A percentile compares a stretch with the other conserved stretches of the same genome.
phyloP scores from a whole-genome alignment of 1,140 invertebrate genomes.

The Pissodes strobi region DNA sequence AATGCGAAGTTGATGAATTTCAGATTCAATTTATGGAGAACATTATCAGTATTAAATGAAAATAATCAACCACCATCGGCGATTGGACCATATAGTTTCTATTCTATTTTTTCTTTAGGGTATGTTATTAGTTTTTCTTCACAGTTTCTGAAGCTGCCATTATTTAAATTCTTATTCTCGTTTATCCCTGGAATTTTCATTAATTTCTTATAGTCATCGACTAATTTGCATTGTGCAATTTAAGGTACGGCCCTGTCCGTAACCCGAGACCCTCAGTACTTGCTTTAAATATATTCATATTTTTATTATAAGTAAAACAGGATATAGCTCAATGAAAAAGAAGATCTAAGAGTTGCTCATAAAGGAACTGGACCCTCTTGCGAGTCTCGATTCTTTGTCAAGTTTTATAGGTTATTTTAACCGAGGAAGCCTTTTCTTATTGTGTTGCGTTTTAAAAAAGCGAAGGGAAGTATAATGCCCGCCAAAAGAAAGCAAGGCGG shows the following conservation, averaged over 20 bases:
- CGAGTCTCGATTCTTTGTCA: constrained; percentile 20
- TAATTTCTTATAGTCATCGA: no score
- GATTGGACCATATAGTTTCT: no score
- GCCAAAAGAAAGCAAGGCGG: background rate
- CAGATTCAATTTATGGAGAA: no score
- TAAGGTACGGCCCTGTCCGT: constrained; percentile 1
- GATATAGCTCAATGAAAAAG: constrained; percentile 8
- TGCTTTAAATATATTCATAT: constrained; percentile 18
- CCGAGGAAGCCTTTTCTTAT: constrained; percentile 26
- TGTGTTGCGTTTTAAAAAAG: constrained; percentile 16
- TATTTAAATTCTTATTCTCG: no score
- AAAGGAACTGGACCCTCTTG: constrained; percentile 30
- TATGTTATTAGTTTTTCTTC: no score
- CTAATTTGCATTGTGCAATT: no score
- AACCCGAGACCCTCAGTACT: background rate
- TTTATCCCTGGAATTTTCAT: no score
- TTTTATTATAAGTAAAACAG: constrained; percentile 30
- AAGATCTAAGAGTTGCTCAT: constrained; percentile 20
- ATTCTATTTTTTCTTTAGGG: no score
- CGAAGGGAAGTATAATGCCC: constrained; percentile 9
- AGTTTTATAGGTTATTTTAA: constrained; percentile 33
- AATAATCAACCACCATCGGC: no score
- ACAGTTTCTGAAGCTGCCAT: no score
- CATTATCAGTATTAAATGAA: no score
- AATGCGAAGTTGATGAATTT: no score